These are phyloP conservation scores for Megaustenia siamemsis DNA, from an alignment of 2,888 invertebrate species.

Conservation along the genomic window DNA sequence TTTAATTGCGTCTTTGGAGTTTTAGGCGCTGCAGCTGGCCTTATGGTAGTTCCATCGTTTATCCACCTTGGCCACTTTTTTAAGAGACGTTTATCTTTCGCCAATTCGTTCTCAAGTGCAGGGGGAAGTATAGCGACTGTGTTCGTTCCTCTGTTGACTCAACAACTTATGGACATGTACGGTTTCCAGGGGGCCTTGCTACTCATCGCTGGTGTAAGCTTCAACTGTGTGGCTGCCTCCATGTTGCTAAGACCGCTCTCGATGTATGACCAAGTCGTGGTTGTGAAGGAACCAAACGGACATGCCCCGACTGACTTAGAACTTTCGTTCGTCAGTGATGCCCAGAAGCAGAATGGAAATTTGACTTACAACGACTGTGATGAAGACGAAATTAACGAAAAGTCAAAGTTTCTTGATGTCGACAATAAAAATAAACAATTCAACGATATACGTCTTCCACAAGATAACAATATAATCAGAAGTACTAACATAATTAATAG, in stretches of 20 bases:
- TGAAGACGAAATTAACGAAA: background rate
- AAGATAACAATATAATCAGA: background rate
- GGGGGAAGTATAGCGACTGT: slow-evolving; percentile 30
- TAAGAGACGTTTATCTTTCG: slow-evolving; percentile 40
- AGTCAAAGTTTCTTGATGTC: background rate
- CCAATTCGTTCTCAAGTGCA: slow-evolving; percentile 6
- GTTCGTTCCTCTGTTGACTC: background rate
- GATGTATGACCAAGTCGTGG: background rate
- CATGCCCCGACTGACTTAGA: too few species aligned
- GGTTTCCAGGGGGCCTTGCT: slow-evolving; percentile 34
- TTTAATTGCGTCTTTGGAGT: slow-evolving; percentile 25
- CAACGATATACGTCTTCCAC: too few species aligned
- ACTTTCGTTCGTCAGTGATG: background rate
- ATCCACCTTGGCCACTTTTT: slow-evolving; percentile 38
- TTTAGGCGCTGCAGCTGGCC: background rate
- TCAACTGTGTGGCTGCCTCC: slow-evolving; percentile 14
- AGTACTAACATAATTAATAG: background rate
- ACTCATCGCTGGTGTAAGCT: background rate
- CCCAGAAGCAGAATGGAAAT: background rate
- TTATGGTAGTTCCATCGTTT: slow-evolving; percentile 18
- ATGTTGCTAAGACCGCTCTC: slow-evolving; percentile 34
- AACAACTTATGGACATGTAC: slow-evolving; percentile 10
- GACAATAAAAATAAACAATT: background rate
- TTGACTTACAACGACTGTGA: background rate
- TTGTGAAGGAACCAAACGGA: too few species aligned